Conservation (phyloP, 2,888 invertebrate genomes). For the Tenodera sinensis region DNA sequence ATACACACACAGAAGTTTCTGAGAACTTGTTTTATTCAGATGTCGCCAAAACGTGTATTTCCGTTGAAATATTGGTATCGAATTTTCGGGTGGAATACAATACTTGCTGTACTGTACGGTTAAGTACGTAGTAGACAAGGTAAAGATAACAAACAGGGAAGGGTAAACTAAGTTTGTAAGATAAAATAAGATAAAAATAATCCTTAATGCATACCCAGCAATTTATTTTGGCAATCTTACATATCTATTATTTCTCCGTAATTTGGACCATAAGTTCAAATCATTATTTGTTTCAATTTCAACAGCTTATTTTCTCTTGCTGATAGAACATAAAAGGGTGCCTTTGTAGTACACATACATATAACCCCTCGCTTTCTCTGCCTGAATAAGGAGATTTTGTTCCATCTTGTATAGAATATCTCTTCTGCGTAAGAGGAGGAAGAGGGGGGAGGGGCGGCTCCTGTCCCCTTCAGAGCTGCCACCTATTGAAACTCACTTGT, state of each 20-base stretch:
- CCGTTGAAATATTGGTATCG: too few species aligned
- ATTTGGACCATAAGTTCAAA: not conserved
- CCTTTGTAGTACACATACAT: not conserved
- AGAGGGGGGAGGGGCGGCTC: not conserved
- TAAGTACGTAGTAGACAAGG: too few species aligned
- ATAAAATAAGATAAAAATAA: too few species aligned
- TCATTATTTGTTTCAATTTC: not conserved
- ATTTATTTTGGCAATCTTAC: too few species aligned
- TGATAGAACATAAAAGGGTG: not conserved
- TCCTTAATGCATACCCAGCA: too few species aligned
- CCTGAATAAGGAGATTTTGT: not conserved
- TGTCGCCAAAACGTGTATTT: too few species aligned
- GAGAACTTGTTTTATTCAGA: too few species aligned
- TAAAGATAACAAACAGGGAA: too few species aligned
- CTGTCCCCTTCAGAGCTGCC: not conserved
- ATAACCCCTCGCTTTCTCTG: not conserved
- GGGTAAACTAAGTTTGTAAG: too few species aligned
- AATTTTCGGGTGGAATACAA: too few species aligned
- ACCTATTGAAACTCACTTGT: slow-evolving; percentile 17
- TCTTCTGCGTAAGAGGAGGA: not conserved
- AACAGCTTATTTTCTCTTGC: not conserved
- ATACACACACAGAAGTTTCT: too few species aligned
- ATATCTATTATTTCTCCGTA: not conserved
- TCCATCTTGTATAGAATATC: slow-evolving; percentile 14
- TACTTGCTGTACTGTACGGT: too few species aligned